A percentile compares a stretch with the other conserved stretches of the same genome.
Evolutionary conservation across 2,888 invertebrate species (phyloP).

Genomic region (Hofmannophila pseudospretella): DNA sequence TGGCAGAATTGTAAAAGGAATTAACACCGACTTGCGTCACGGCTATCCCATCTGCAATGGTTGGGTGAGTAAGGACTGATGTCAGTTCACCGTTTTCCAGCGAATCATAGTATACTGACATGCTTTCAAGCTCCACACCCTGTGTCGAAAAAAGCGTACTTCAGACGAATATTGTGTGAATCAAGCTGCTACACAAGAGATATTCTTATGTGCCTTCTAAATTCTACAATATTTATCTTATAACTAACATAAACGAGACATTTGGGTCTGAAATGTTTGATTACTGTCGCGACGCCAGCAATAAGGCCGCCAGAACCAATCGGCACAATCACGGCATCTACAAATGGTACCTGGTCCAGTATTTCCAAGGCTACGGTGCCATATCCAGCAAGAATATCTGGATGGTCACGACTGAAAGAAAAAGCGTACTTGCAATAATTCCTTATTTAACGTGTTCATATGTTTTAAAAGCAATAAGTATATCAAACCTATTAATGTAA

Average conservation of each 20-base stretch:
- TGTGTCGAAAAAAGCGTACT: constrained; percentile 41
- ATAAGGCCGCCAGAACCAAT: constrained; percentile 94
- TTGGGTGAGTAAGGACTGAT: constrained; percentile 78
- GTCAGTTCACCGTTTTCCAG: constrained; percentile 82
- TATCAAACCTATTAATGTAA: constrained; percentile 83
- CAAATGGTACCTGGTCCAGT: constrained; percentile 87
- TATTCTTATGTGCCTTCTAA: too few relatives aligned
- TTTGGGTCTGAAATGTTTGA: constrained; percentile 88
- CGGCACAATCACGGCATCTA: constrained; percentile 93
- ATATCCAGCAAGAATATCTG: constrained; percentile 93
- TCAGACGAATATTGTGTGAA: constrained; percentile 6
- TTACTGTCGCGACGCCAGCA: constrained; percentile 90
- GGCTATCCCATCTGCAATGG: constrained; percentile 89
- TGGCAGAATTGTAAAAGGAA: constrained; percentile 83
- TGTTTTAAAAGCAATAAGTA: neutral
- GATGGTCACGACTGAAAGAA: constrained; percentile 91
- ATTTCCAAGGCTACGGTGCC: constrained; percentile 95
- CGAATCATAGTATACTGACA: constrained; percentile 89
- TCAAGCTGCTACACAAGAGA: neutral
- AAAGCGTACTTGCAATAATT: neutral
- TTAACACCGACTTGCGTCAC: constrained; percentile 91
- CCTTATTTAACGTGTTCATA: neutral
- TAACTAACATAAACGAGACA: constrained; percentile 90
- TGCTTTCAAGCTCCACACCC: constrained; percentile 94
- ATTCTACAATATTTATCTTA: too few relatives aligned